Conservation (phyloP, 2,888 invertebrate genomes). For the Hypolimnas misippus region DNA sequence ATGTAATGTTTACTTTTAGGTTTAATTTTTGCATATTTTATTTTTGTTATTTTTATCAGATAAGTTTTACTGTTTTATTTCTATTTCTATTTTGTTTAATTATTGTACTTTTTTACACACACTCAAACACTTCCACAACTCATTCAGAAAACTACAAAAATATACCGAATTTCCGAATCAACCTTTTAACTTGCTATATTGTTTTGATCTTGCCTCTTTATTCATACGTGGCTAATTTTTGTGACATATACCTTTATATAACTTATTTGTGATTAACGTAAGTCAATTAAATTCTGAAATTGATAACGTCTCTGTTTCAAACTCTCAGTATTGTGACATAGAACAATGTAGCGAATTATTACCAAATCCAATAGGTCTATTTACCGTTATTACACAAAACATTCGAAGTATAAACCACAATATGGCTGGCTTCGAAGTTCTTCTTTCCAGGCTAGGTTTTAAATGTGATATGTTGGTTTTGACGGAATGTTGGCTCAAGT, state of each 20-base stretch:
- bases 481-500: conserved; percentile 21
- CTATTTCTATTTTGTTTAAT: too few species aligned
- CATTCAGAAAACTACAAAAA: too few species aligned
- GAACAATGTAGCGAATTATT: conserved; percentile 10
- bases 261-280: not conserved
- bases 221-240: too few species aligned
- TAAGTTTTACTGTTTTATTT: too few species aligned
- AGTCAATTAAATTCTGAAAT: not conserved
- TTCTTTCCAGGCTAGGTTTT: not conserved
- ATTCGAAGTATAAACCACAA: conserved; percentile 23
- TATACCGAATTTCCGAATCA: too few species aligned
- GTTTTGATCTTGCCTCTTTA: too few species aligned
- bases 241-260: not conserved
- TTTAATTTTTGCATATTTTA: too few species aligned
- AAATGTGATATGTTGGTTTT: conserved; percentile 18
- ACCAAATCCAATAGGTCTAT: not conserved
- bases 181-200: too few species aligned
- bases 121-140: too few species aligned
- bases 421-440: conserved; percentile 14
- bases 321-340: conserved; percentile 1
- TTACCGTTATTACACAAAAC: conserved; percentile 26
- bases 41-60: too few species aligned
- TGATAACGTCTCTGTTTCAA: not conserved
- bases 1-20: too few species aligned
- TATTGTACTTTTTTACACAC: too few species aligned